A percentile compares a stretch with the other conserved stretches of the same genome.
phyloP scores from a whole-genome alignment of 1,140 invertebrate genomes.

The Nasonia vitripennis region DNA sequence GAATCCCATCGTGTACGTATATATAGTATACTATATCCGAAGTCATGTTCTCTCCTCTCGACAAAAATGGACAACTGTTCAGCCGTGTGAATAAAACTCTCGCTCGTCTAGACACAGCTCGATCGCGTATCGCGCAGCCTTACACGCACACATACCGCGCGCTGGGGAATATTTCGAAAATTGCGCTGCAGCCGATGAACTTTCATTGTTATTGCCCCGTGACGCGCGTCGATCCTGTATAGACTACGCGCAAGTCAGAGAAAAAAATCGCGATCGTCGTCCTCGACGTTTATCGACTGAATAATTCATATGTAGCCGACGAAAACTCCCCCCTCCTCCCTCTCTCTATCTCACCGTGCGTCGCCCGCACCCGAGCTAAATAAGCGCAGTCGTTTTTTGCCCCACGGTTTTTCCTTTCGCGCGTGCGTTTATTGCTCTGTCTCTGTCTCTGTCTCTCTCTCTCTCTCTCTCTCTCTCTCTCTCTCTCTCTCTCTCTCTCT shows the following conservation, averaged over 20 bases:
- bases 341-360: background rate
- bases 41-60: background rate
- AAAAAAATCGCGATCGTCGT: background rate
- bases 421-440: too few relatives aligned
- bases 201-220: slow-evolving; percentile 9
- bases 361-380: background rate
- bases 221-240: background rate
- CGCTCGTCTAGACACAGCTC: background rate
- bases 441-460: too few relatives aligned
- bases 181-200: background rate
- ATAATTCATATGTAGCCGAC: background rate
- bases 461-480: too few relatives aligned
- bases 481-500: too few relatives aligned
- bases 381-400: background rate
- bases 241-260: background rate
- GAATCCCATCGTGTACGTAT: background rate
- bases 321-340: background rate
- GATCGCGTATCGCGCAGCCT: background rate
- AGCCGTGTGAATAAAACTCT: background rate
- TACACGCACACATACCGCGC: background rate
- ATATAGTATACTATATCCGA: background rate
- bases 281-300: background rate
- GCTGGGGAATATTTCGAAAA: slow-evolving; percentile 21
- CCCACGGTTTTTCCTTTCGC: too few relatives aligned
- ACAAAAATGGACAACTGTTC: background rate